Percentiles rank a stretch among this genome's conserved stretches.
Evolutionary conservation across 1,140 invertebrate species (phyloP).

Genomic region (Brachionus rubens): DNA sequence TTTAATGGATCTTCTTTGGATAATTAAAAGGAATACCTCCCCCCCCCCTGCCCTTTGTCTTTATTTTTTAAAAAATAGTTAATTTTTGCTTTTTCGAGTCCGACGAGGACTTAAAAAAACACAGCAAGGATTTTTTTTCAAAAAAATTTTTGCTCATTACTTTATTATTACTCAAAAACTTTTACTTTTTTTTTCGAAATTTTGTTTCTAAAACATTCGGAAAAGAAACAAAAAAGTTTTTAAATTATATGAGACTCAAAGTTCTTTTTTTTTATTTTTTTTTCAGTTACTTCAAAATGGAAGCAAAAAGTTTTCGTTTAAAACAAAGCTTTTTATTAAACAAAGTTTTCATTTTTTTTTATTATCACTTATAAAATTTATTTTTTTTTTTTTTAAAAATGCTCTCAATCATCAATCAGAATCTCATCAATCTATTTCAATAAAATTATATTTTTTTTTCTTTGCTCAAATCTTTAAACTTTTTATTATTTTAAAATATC

Average conservation of each 20-base stretch:
- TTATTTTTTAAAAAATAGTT: not conserved
- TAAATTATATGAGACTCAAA: too few species aligned
- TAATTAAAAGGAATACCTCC: too few species aligned
- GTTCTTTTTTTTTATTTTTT: too few species aligned
- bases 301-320: not conserved
- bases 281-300: too few species aligned
- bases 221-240: too few species aligned
- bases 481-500: too few species aligned
- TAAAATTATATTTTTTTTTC: not conserved
- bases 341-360: not conserved
- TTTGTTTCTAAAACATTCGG: too few species aligned
- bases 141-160: not conserved
- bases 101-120: not conserved
- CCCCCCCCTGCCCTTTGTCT: too few species aligned
- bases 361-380: not conserved
- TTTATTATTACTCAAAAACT: not conserved
- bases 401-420: constrained; percentile 38
- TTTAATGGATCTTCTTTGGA: constrained; percentile 32
- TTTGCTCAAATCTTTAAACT: not conserved
- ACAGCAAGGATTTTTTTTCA: not conserved
- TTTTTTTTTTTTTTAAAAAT: not conserved
- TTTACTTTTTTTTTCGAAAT: not conserved
- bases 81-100: not conserved
- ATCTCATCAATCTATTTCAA: not conserved
- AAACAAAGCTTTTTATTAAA: not conserved